These are phyloP conservation scores for Carduelis carduelis DNA, from an alignment of 2,797 vertebrate species.

Conservation along the genomic window DNA sequence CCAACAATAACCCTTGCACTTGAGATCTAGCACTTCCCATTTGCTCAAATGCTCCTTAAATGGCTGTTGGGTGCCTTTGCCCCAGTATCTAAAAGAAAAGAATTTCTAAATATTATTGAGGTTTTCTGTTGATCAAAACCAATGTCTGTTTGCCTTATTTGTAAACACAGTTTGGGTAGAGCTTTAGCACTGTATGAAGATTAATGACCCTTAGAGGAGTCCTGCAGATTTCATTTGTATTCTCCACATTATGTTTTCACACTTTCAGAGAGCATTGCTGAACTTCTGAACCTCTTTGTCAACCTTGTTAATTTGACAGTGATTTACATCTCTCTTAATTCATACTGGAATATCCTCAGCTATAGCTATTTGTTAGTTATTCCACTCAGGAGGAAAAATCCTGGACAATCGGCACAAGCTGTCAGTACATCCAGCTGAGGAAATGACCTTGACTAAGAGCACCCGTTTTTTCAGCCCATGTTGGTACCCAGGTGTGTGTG, in stretches of 20 bases:
- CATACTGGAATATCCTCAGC: slow-evolving; percentile 11
- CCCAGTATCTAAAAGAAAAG: neutral
- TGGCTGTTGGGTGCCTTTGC: neutral
- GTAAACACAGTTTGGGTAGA: neutral
- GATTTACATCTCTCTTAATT: slow-evolving; percentile 49
- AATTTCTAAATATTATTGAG: neutral
- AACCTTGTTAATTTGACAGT: slow-evolving; percentile 42
- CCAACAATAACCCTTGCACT: neutral
- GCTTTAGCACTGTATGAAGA: neutral
- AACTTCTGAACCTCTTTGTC: slow-evolving; percentile 56
- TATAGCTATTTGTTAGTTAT: neutral
- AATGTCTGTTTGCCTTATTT: neutral
- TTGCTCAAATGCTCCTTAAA: neutral
- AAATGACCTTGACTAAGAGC: neutral
- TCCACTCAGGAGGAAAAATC: neutral
- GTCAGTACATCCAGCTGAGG: neutral
- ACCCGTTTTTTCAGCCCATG: neutral
- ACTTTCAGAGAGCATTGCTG: neutral
- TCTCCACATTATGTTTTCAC: neutral
- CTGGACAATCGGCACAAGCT: neutral
- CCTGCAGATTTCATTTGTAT: slow-evolving; percentile 49
- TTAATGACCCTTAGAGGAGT: slow-evolving; percentile 33
- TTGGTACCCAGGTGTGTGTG: neutral
- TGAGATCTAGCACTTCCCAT: neutral
- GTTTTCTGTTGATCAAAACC: neutral